Evolutionary conservation across 2,888 invertebrate species (phyloP), one percentile per base, ranked within the genome.

Genomic region (Mythimna pallens): DNA sequence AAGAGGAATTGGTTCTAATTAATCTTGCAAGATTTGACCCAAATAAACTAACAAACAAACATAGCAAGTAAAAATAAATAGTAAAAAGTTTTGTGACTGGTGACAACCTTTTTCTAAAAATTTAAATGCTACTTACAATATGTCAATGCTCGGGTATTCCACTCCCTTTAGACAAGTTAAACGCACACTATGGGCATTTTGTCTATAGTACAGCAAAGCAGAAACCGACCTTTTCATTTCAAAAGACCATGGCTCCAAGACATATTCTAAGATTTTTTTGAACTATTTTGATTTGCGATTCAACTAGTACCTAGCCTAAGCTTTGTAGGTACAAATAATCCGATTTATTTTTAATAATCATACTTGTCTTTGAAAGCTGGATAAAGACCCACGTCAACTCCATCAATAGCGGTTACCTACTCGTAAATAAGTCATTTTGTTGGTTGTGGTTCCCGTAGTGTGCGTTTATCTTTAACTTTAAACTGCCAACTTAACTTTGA

Each of bases 111-210:
- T 52, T 20, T 52, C 0, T 52, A 17, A 47, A 47, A 20, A 20
- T 50, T 1, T 1, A 20, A 20, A 52, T 52, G 8, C 3, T 2
- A n/a, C 47, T 17, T 52, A n/a, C n/a, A n/a, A n/a, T n/a, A 50
- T 20, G 8, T 50, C 8, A 34, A 43, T 1, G 9, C n/a, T 25
- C 9, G 6, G n/a, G n/a, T 73, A 8, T 54, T 73, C 3, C 34
- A 34, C 34, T 25, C n/a, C 63, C 14, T 25, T 17, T 30, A 70
- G 14, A n/a, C 2, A 67, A 34, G n/a, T 54, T 50, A 25, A 80
- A 76, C 61, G 81, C 76, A 76, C 70, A 81, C 81, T 68, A 62
- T 30, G 3, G n/a, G 9, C 14, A 43, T 14, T 3, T 12, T 43
- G 43, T 4, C 43, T 43, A 43, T 14, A 1, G 7, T 57, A 8